Evolutionary conservation across 2,113 vertebrate species (phyloP).

Genomic region (Lepus europaeus): DNA sequence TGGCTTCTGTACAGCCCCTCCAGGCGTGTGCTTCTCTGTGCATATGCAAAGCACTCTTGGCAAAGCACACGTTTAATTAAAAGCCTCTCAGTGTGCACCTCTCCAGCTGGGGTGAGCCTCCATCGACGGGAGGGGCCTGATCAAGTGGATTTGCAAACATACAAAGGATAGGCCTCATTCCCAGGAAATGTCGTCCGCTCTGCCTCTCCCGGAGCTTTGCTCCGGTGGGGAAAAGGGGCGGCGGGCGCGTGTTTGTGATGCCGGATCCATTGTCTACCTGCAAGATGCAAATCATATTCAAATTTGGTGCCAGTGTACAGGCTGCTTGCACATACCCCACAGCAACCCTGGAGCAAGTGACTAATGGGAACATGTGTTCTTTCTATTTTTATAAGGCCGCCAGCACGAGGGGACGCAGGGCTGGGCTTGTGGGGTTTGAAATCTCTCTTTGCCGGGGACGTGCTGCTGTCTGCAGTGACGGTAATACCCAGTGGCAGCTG

Average conservation of each 20-base stretch:
- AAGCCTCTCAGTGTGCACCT: conserved; percentile 80
- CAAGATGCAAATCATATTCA: conserved; percentile 89
- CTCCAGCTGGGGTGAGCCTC: conserved; percentile 75
- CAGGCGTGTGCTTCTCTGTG: conserved; percentile 73
- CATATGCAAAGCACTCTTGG: conserved; percentile 79
- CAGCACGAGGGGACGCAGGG: conserved; percentile 74
- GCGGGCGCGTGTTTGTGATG: not conserved
- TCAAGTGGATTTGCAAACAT: conserved; percentile 60
- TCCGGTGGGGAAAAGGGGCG: not conserved
- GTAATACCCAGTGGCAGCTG: conserved; percentile 52
- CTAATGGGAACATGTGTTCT: conserved; percentile 91
- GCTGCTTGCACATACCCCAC: conserved; percentile 87
- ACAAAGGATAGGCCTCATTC: conserved; percentile 66
- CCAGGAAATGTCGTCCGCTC: conserved; percentile 75
- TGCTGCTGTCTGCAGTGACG: conserved; percentile 62
- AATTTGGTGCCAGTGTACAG: conserved; percentile 80
- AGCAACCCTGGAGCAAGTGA: conserved; percentile 88
- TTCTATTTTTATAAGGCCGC: conserved; percentile 85
- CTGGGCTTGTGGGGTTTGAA: conserved; percentile 53
- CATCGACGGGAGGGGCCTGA: conserved; percentile 71
- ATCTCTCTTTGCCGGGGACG: conserved; percentile 64
- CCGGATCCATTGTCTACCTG: conserved; percentile 85
- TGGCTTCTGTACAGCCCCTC: conserved; percentile 61
- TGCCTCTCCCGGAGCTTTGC: conserved; percentile 65
- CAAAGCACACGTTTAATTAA: conserved; percentile 86